These are phyloP conservation scores for Pluvialis apricaria DNA, from an alignment of 2,113 vertebrate species.

Conservation along the genomic window DNA sequence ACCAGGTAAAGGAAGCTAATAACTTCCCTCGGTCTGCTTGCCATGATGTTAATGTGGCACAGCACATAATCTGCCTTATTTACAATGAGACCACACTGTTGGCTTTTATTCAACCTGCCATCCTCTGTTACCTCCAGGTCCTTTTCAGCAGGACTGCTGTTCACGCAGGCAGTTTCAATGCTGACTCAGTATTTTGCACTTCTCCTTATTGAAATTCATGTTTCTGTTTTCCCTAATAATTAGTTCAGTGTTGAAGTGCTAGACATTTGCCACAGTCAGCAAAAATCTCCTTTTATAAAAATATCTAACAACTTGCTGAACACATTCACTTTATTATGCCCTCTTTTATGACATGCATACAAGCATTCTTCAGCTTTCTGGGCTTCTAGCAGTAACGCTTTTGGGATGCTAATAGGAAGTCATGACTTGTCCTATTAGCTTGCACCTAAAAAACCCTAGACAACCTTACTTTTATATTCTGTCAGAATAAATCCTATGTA, in stretches of 20 bases:
- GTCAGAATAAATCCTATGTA: not conserved
- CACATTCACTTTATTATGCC: not conserved
- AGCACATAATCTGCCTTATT: not conserved
- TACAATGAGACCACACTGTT: not conserved
- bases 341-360: not conserved
- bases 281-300: not conserved
- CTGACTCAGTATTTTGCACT: not conserved
- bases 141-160: not conserved
- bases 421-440: not conserved
- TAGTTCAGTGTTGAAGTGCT: not conserved
- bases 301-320: not conserved
- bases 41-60: not conserved
- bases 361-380: not conserved
- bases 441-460: not conserved
- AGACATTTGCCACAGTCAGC: not conserved
- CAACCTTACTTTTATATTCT: not conserved
- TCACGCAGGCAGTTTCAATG: not conserved
- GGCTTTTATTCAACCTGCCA: not conserved
- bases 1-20: not conserved
- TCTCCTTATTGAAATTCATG: not conserved
- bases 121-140: not conserved
- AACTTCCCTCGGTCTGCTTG: accelerated
- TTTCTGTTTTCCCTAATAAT: not conserved
- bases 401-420: not conserved
- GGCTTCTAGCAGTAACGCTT: not conserved